Percentiles rank a stretch among this genome's conserved stretches.
Conservation (phyloP, 2,888 invertebrate genomes). For the Melipona beecheii region DNA sequence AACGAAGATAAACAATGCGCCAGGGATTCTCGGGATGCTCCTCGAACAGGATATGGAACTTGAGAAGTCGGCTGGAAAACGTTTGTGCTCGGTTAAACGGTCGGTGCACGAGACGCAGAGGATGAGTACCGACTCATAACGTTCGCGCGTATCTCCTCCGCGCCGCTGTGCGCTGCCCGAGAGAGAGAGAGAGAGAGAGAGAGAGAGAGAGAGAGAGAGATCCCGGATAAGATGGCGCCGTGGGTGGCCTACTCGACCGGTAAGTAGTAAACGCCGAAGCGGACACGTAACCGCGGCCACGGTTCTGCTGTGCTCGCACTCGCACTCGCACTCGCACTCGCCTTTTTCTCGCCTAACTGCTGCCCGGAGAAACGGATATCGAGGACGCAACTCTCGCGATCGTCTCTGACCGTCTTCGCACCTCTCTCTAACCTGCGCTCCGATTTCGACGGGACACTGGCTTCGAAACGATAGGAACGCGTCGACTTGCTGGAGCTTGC, state of each 20-base stretch:
- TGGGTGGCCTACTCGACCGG: conserved; percentile 81
- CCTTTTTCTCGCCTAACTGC: conserved; percentile 67
- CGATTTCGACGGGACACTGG: neutral
- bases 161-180: conserved; percentile 64
- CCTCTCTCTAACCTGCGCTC: neutral
- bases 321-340: conserved; percentile 59
- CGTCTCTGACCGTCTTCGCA: conserved; percentile 29
- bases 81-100: conserved; percentile 57
- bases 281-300: conserved; percentile 71
- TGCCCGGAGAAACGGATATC: conserved; percentile 58
- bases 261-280: conserved; percentile 75
- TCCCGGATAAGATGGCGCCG: conserved; percentile 82
- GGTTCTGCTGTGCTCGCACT: conserved; percentile 61
- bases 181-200: neutral
- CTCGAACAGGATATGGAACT: conserved; percentile 82
- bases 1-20: conserved; percentile 74
- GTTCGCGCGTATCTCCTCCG: conserved; percentile 65
- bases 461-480: too few relatives aligned
- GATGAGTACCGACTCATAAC: conserved; percentile 73
- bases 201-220: conserved; percentile 70
- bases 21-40: conserved; percentile 68
- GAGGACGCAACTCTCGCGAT: conserved; percentile 49
- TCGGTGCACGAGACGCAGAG: conserved; percentile 51
- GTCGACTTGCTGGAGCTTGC: too few relatives aligned
- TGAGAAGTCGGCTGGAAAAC: conserved; percentile 69